Conservation (phyloP, 2,113 vertebrate species). For the Pogonocichla stellata region DNA sequence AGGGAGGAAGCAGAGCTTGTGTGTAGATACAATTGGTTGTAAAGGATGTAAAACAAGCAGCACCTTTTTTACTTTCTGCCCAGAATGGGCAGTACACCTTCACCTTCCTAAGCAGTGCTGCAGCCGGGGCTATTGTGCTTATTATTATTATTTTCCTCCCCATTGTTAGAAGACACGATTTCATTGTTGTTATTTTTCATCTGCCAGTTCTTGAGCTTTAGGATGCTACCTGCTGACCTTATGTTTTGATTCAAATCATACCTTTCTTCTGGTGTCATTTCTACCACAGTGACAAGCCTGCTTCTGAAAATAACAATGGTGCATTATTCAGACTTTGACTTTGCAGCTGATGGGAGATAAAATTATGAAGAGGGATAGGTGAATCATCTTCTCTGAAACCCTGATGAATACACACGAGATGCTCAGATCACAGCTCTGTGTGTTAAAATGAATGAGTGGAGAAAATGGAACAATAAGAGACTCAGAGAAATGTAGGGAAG, state of each 20-base stretch:
- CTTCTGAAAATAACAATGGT: conserved; percentile 9
- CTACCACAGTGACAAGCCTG: neutral
- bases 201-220: neutral
- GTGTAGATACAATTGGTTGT: neutral
- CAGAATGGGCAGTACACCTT: neutral
- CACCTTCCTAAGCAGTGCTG: rapidly evolving
- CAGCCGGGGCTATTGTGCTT: neutral
- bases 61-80: neutral
- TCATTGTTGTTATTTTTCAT: conserved; percentile 7
- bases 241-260: neutral
- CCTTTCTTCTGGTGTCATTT: neutral
- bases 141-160: neutral
- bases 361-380: conserved; percentile 41
- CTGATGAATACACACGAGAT: neutral
- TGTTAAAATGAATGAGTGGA: neutral
- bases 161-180: neutral
- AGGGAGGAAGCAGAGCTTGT: neutral
- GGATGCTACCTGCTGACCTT: neutral
- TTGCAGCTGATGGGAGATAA: conserved; percentile 35
- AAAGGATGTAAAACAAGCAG: neutral
- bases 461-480: neutral
- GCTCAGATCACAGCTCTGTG: neutral
- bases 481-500: neutral
- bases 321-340: conserved; percentile 40
- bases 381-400: conserved; percentile 43